Conservation (phyloP, 2,797 vertebrate genomes). For the Enteromius viviparus region DNA sequence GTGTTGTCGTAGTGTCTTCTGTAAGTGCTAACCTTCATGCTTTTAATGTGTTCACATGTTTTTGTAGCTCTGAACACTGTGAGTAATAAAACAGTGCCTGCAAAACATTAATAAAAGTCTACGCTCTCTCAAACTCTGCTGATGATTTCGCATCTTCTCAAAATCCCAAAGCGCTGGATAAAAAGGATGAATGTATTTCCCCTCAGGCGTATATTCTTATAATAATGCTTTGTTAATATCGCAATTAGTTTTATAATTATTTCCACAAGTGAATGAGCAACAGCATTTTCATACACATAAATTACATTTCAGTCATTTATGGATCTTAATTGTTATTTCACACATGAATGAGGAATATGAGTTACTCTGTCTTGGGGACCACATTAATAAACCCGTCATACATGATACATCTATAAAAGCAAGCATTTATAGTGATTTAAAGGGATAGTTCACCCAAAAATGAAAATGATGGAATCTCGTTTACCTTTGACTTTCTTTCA, state of each 20-base stretch:
- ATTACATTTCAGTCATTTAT: conserved; percentile 22
- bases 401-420: not conserved
- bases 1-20: conserved; percentile 57
- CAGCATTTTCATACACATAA: not conserved
- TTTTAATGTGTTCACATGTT: conserved; percentile 63
- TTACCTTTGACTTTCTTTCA: not conserved
- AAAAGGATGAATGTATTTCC: conserved; percentile 7
- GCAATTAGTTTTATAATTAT: conserved; percentile 38
- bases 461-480: not conserved
- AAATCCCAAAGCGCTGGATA: conserved; percentile 23
- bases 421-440: conserved; percentile 5
- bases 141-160: conserved; percentile 29
- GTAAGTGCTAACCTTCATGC: conserved; percentile 55
- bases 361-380: not conserved
- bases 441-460: not conserved
- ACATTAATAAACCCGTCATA: not conserved
- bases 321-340: conserved; percentile 34
- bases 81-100: conserved; percentile 80
- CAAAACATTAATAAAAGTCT: conserved; percentile 57
- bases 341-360: conserved; percentile 14
- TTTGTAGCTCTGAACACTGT: conserved; percentile 75
- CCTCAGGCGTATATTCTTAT: conserved; percentile 5
- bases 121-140: conserved; percentile 36
- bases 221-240: conserved; percentile 25
- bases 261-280: conserved; percentile 24